Percentiles rank a stretch among this genome's conserved stretches.
Conservation (phyloP, 2,888 invertebrate genomes). For the Tolmerus cingulatus region DNA sequence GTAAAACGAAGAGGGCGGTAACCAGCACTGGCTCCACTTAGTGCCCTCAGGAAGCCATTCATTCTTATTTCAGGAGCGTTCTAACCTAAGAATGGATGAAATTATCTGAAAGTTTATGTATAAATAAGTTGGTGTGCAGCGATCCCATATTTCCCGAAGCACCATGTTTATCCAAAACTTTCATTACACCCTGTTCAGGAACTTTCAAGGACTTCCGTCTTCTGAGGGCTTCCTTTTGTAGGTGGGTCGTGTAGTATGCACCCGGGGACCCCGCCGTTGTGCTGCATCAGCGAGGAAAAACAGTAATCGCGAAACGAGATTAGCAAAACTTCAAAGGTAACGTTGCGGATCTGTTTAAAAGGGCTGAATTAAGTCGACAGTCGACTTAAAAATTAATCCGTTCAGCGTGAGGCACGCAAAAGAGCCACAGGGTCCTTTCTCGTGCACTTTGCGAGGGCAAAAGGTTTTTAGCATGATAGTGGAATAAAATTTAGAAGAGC, state of each 20-base stretch:
- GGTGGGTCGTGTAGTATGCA: neutral
- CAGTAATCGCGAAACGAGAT: neutral
- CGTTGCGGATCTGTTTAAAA: neutral
- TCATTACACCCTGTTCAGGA: neutral
- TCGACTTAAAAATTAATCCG: neutral
- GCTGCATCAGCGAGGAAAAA: neutral
- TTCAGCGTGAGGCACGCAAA: neutral
- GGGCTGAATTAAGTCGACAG: neutral
- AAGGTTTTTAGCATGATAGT: neutral
- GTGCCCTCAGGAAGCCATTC: conserved; percentile 2
- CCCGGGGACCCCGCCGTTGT: neutral
- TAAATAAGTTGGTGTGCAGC: neutral
- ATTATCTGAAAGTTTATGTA: conserved; percentile 1
- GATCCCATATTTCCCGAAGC: neutral
- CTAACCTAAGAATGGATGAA: neutral
- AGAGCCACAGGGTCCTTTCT: neutral
- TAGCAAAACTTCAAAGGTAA: neutral
- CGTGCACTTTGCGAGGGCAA: neutral
- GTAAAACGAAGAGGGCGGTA: neutral
- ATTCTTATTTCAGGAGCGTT: conserved; percentile 1
- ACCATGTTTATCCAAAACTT: neutral
- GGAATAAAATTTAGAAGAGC: conserved; percentile 1
- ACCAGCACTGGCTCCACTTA: neutral
- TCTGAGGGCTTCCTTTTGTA: neutral
- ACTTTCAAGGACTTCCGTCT: neutral